phyloP scores from a whole-genome alignment of 2,888 invertebrate genomes.

The Epistrophe eligans region DNA sequence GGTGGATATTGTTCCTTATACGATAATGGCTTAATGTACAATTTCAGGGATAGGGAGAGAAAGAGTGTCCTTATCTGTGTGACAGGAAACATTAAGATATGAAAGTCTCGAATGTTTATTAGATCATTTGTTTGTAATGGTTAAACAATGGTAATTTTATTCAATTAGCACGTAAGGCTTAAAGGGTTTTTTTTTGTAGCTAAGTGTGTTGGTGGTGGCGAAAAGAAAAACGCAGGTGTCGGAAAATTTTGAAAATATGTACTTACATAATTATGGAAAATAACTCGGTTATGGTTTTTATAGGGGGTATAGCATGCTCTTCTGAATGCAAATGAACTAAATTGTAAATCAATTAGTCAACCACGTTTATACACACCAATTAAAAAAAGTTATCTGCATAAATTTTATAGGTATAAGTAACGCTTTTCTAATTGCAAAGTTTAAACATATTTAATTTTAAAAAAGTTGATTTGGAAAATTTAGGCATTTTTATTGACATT shows the following conservation, averaged over 20 bases:
- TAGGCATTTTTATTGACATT: too few relatives aligned
- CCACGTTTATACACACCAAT: neutral
- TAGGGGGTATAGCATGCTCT: neutral
- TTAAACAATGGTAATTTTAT: slow-evolving; percentile 64
- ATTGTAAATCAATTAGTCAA: neutral
- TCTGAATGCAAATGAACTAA: neutral
- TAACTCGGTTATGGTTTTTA: neutral
- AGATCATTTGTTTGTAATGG: slow-evolving; percentile 53
- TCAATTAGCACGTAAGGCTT: slow-evolving; percentile 50
- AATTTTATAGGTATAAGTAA: too few relatives aligned
- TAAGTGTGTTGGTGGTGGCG: neutral
- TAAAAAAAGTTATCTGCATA: neutral
- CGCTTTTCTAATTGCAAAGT: too few relatives aligned
- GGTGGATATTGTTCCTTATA: slow-evolving; percentile 39
- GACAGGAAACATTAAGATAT: slow-evolving; percentile 64
- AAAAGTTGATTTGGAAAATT: too few relatives aligned
- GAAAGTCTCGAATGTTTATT: slow-evolving; percentile 51
- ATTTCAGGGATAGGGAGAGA: too few relatives aligned
- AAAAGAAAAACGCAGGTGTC: slow-evolving; percentile 2
- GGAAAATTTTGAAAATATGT: neutral
- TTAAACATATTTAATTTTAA: too few relatives aligned
- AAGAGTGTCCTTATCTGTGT: slow-evolving; percentile 32
- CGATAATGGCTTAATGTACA: slow-evolving; percentile 62
- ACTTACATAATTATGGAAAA: neutral
- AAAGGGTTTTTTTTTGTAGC: slow-evolving; percentile 27